phyloP scores from a whole-genome alignment of 2,113 vertebrate genomes.

The Neogale vison region DNA sequence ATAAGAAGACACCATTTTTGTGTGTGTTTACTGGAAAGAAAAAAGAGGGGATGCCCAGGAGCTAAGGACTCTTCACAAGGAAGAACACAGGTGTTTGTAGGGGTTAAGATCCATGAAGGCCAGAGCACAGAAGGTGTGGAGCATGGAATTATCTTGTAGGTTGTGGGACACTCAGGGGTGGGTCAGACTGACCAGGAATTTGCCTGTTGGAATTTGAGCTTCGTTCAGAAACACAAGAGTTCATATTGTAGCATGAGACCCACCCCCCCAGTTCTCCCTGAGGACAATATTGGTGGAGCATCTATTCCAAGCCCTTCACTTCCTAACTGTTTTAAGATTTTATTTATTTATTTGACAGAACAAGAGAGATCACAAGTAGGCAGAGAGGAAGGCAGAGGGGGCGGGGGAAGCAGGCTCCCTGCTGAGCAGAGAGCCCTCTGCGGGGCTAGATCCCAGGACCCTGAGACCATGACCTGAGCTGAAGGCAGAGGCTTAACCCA shows the following conservation, averaged over 20 bases:
- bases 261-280: background rate
- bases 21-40: background rate
- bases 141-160: rapidly evolving
- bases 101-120: background rate
- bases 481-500: too few species aligned
- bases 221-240: background rate
- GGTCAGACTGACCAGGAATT: background rate
- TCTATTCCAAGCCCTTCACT: background rate
- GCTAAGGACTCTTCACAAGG: background rate
- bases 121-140: background rate
- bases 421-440: too few species aligned
- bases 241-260: background rate
- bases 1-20: background rate
- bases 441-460: too few species aligned
- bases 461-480: too few species aligned
- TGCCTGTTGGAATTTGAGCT: background rate
- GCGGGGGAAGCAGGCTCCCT: too few species aligned
- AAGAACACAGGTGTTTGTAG: background rate
- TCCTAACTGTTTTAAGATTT: background rate
- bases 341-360: too few species aligned
- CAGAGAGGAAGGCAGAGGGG: too few species aligned
- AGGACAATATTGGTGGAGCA: background rate
- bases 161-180: background rate
- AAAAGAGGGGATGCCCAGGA: background rate
- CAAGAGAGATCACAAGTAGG: too few species aligned